phyloP scores from a whole-genome alignment of 37 sponge, comb jelly and placozoan species.

The Diacarnus erythraeanus region DNA sequence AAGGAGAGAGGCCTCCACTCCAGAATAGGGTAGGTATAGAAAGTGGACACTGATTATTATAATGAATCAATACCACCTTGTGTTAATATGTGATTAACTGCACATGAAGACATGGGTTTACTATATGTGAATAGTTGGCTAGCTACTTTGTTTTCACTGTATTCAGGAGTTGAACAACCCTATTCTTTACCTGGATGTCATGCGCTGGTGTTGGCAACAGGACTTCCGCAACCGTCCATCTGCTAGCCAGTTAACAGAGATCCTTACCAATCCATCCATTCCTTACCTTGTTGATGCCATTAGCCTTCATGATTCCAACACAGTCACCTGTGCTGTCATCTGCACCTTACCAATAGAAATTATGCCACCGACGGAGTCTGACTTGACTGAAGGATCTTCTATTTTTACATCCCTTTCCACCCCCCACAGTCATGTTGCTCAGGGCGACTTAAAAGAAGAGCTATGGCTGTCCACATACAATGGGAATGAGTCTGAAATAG shows the following conservation, averaged over 20 bases:
- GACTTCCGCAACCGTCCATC: constrained; percentile 71
- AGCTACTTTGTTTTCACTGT: not conserved
- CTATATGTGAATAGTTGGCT: too few species aligned
- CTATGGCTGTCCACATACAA: constrained; percentile 61
- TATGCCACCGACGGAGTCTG: not conserved
- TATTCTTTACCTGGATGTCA: constrained; percentile 68
- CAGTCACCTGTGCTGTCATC: constrained; percentile 50
- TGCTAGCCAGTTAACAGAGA: constrained; percentile 42
- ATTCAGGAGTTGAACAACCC: constrained; percentile 80
- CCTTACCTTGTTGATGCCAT: constrained; percentile 36
- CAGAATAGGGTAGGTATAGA: constrained; percentile 53
- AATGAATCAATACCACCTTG: not conserved
- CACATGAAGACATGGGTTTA: not conserved
- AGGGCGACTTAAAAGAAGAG: constrained; percentile 77
- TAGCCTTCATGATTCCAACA: constrained; percentile 7
- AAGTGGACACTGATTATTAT: not conserved
- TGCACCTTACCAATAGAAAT: constrained; percentile 59
- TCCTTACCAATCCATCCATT: constrained; percentile 43
- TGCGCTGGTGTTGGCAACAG: constrained; percentile 88
- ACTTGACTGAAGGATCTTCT: not conserved
- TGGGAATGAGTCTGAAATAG: constrained; percentile 22
- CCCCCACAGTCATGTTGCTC: constrained; percentile 38
- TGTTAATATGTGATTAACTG: not conserved
- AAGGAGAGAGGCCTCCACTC: constrained; percentile 69
- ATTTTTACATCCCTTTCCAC: not conserved